Percentiles rank a stretch among this genome's conserved stretches.
Conservation (phyloP, 2,113 vertebrate species). For the Girardinichthys multiradiatus region DNA sequence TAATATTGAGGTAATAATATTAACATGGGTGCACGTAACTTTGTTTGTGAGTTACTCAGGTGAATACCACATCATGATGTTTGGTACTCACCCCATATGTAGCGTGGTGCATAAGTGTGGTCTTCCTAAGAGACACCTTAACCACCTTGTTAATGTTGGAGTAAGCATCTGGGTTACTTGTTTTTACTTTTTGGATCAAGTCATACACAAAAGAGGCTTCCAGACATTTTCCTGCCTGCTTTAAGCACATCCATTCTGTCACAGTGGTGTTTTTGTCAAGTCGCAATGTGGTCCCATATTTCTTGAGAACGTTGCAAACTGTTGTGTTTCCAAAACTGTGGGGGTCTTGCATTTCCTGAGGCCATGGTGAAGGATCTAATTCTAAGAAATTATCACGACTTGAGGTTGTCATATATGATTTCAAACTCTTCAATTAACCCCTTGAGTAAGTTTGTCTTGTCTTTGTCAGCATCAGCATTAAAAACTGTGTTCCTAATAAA, state of each 20-base stretch:
- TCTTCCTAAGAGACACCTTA: background rate
- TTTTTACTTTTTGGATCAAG: background rate
- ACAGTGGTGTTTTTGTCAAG: conserved; percentile 9
- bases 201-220: background rate
- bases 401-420: too few species aligned
- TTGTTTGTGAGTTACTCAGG: background rate
- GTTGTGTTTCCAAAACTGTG: background rate
- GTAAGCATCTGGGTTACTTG: background rate
- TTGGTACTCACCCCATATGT: background rate
- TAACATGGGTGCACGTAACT: too few species aligned
- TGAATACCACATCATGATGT: background rate
- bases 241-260: background rate
- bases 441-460: too few species aligned
- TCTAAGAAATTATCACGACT: background rate
- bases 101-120: background rate
- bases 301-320: conserved; percentile 1
- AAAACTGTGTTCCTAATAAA: too few species aligned
- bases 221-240: background rate
- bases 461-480: too few species aligned
- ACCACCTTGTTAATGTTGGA: background rate
- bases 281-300: background rate
- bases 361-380: background rate
- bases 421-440: too few species aligned
- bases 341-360: background rate
- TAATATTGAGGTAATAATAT: too few species aligned